Evolutionary conservation across 2,888 invertebrate genomes (phyloP).

Genomic region (Ferrisia virgata): DNA sequence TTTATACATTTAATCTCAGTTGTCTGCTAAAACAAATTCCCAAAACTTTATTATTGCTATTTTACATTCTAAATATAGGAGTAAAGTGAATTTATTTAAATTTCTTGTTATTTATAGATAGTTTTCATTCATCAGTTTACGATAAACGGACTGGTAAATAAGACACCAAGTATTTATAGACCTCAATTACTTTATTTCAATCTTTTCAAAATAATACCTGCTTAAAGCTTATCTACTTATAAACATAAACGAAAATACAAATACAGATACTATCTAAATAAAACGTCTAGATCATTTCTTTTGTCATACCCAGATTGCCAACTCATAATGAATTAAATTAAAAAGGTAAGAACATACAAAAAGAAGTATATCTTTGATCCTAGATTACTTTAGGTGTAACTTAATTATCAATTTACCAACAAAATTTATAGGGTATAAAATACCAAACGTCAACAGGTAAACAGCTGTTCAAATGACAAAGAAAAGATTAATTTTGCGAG

Average conservation of each 20-base stretch:
- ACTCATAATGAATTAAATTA: background rate
- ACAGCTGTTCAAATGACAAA: background rate
- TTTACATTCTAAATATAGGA: background rate
- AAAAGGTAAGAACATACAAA: background rate
- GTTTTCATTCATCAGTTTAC: background rate
- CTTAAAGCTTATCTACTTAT: no score
- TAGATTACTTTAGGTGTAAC: background rate
- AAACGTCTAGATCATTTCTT: background rate
- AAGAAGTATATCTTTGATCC: background rate
- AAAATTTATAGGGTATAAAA: background rate
- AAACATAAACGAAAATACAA: no score
- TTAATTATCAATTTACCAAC: background rate
- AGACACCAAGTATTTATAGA: background rate
- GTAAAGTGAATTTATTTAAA: background rate
- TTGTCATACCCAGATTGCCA: background rate
- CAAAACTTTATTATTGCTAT: background rate
- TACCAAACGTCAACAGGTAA: background rate
- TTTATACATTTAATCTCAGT: slow-evolving; percentile 5
- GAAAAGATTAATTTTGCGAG: background rate
- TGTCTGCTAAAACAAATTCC: background rate
- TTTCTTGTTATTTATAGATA: background rate
- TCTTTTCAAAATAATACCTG: background rate
- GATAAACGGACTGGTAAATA: no score
- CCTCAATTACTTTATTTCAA: background rate
- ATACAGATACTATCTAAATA: background rate